Evolutionary conservation across 2,888 invertebrate species (phyloP), one percentile per base, ranked within the genome.

Genomic region (Campopleginae sp.): DNA sequence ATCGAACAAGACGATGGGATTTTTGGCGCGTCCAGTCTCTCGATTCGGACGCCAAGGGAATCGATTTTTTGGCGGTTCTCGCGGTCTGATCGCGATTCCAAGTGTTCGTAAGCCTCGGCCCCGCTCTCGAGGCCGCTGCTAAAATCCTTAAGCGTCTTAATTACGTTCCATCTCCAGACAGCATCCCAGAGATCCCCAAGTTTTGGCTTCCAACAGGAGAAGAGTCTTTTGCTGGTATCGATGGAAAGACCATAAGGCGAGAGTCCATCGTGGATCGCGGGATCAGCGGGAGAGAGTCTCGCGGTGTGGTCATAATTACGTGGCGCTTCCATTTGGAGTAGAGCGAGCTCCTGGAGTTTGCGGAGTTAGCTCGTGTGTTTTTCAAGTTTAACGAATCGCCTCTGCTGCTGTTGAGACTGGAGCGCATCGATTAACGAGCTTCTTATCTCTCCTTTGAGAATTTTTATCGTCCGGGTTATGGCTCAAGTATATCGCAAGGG

Each of bases 401-500:
- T 77, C 79, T 77, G 79, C 68, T n/a, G n/a, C n/a, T n/a, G n/a
- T n/a, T n/a, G n/a, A n/a, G n/a, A n/a, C n/a, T n/a, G n/a, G 85
- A 79, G 79, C 86, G 85, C 86, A 87, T 90, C 90, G 89, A 90
- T 90, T 90, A 90, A 90, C 90, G 88, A 89, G 89, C 84, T 83
- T 90, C 90, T 90, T 90, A 90, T 90, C 90, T 54, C 48, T 89
- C 86, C 87, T 90, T 87, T 65, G 79, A 88, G 89, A 81, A 90
- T 90, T 90, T 90, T 90, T 89, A 90, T 87, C 86, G 90, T 66
- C 79, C 80, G 87, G 88, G 87, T 90, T 89, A 89, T 86, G 86
- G 90, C 87, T 79, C 79, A 86, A 71, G 88, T 85, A 86, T 86
- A 86, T 75, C n/a, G 86, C 86, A 87, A 87, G 85, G 82, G 78